Evolutionary conservation across 1,140 invertebrate species (phyloP), one percentile per base, ranked within the genome.

Genomic region (Oppia nitens): DNA sequence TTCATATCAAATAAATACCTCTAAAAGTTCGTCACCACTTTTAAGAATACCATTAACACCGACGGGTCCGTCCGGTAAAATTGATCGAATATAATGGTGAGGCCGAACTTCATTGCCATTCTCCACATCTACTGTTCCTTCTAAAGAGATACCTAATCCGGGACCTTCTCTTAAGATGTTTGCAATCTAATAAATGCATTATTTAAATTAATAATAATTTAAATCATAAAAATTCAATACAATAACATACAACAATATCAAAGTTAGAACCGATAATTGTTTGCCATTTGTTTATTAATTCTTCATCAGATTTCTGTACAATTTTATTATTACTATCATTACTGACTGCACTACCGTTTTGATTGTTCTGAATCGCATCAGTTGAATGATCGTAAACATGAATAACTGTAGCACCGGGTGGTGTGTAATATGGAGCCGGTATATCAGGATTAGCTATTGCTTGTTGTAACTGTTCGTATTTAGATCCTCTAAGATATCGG

Each of bases 111-210:
- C 86, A 54, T 63, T 77, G 2, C 88, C 89, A 63, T 89, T 86
- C 70, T 92, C 87, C 40, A 93, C 85, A 67, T 94, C 90, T 21
- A 94, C 93, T 0, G 93, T 98, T 51, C 93, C 94, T 71, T 98
- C 93, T 53, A 97, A 75, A 58, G 88, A 92, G 61, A 98, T 96
- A 9, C 93, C 93, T 25, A 98, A 76, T 20, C 92, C 92, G 60
- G 90, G 87, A 65, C 78, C 84, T 72, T 83, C 86, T 60, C 80
- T 83, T 71, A 81, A 89, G 75, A 85, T 74, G 66, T 87, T 82
- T 1, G 86, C 88, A 57, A 93, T 79, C 79, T 81, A 29, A 25
- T 29, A 47, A 51, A 63, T 27, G 40, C 6, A 59, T 60, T 57
- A 54, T 23, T 27, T 53, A 12, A 23, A 54, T 47, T 28, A 14